Evolutionary conservation across 2,888 invertebrate species (phyloP), one percentile per base, ranked within the genome.

Genomic region (Cephus sareptanus): DNA sequence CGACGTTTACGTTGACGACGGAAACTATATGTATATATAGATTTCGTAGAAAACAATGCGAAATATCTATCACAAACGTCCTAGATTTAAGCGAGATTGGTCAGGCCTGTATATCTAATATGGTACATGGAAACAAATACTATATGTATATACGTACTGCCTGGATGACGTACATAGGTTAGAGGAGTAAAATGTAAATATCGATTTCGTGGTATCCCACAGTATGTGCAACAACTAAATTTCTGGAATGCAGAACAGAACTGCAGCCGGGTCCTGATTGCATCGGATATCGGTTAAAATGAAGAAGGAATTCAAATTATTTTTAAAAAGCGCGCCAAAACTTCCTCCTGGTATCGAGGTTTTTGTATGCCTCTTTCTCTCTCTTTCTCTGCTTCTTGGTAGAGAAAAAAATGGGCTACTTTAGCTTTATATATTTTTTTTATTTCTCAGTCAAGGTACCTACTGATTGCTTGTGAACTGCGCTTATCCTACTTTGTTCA

Each of bases 261-360:
- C 74, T 77, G 68, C 31, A 69, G 35, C 74, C 69, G 34, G 13
- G 33, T 15, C 40, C 23, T 74, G 69, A 77, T 77, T 74, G 35
- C 77, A 77, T 77, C 74, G 77, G 74, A 77, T 77, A 74, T 77
- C 12, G 31, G 68, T n/a, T 56, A 34, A 15, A 74, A 30, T 69
- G 74, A 35, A 37, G 6, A 33, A 4, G 37, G 56, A 56, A 56
- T 13, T 34, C 31, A 56, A 15, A 75, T 56, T 56, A 56, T 56
- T 56, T 56, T 23, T 6, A 56, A 56, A 56, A 15, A 56, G 23
- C 56, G 23, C 56, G 56, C 56, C 56, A 2, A 9, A 56, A 56
- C 23, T 9, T 56, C 0, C 23, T 9, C 23, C 9, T 9, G 9
- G 1, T 23, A 23, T 56, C 23, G 6, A 23, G 1, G 23, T 23